Base-by-base conservation (phyloP, 2,888 invertebrate species). In the Orthosia gothica region DNA sequence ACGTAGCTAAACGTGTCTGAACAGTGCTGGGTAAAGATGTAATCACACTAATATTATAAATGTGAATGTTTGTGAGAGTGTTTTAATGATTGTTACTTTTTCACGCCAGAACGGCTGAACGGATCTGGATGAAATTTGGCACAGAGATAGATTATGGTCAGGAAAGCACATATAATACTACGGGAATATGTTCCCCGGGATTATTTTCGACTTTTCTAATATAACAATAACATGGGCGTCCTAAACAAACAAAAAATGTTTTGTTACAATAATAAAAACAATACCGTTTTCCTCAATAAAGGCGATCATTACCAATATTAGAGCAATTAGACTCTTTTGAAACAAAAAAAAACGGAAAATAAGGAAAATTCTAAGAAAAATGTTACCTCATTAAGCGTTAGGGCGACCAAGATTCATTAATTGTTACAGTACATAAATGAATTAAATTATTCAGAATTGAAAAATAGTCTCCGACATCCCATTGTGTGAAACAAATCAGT, bases 241-340 rank as follows among this genome's bases (percentile, higher is more conserved):
- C 2, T 20, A 18, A 45, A 45, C n/a, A 67, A 52, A 32, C 18
- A 76, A 72, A 20, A 76, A 45, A 18, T 45, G 9, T 18, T 3
- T 16, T 20, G 16, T 50, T 20, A 11, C 3, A 15, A 13, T 45
- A 74, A 20, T 9, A 15, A 26, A 57, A 32, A 20, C 16, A 18
- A n/a, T 23, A 26, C 5, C 0, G 40, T 18, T 57, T 79, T 40
- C 40, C 20, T 70, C 23, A 70, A 55, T 57, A 50, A 50, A 57
- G 40, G 15, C 20, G 23, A 49, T 57, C 70, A 57, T 70, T 70
- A 50, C 49, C 26, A 26, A 50, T 55, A 69, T 23, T 23, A 55
- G n/a, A 54, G 55, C 26, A 74, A 79, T 74, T 70, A 79, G 49
- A 55, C 45, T n/a, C 40, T 45, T n/a, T 70, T 70, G 49, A 55